Evolutionary conservation across 2,113 vertebrate genomes (phyloP).

Genomic region (Bucco capensis): DNA sequence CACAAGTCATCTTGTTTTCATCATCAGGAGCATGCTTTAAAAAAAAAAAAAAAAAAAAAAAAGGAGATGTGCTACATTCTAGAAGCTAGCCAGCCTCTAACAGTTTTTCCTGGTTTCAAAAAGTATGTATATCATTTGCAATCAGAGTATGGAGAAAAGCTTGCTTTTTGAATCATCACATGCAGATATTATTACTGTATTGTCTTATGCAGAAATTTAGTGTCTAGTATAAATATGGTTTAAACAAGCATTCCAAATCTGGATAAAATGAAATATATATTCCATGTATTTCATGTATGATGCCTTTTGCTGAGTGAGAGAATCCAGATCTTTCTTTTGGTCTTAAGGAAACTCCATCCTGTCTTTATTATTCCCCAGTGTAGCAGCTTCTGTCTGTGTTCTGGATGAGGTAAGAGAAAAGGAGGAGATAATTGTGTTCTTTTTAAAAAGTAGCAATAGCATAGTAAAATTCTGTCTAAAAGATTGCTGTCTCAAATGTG

Average conservation of each 20-base stretch:
- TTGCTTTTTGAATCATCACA: background rate
- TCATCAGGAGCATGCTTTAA: background rate
- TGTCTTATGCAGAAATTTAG: background rate
- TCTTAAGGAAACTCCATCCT: background rate
- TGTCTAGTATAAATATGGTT: background rate
- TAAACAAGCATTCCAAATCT: background rate
- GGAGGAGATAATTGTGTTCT: background rate
- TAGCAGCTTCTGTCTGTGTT: background rate
- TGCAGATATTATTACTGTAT: background rate
- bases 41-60: background rate
- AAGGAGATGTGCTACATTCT: background rate
- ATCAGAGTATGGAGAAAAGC: background rate
- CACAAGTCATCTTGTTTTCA: background rate
- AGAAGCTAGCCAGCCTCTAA: background rate
- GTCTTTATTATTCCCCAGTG: background rate
- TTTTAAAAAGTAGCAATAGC: background rate
- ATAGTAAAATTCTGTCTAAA: background rate
- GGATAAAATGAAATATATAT: background rate
- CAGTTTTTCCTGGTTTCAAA: background rate
- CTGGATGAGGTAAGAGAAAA: background rate
- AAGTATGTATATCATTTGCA: rapidly evolving
- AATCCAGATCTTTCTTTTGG: background rate
- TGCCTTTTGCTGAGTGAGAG: background rate
- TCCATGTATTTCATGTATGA: background rate
- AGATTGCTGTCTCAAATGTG: background rate